Evolutionary conservation across 92 coral and sea anemone species (phyloP), one percentile per base, ranked within the genome.

Genomic region (Blastomussa wellsi): DNA sequence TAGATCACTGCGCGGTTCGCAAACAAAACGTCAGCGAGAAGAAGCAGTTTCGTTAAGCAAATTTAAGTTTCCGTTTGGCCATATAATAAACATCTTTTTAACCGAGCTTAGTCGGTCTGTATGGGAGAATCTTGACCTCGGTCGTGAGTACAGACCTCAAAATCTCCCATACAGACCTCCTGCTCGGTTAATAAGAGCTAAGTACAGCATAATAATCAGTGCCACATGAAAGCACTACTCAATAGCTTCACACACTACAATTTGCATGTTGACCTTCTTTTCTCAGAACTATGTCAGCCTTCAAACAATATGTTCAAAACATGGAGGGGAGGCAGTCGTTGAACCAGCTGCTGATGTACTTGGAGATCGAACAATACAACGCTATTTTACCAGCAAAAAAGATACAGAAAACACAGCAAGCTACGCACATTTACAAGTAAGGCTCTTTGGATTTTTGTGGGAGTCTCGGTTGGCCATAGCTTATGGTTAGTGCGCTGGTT

Each of bases 281-380:
- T 85, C 41, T n/a, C 36, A 97, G 99, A 64, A 91, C 96, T 36
- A 87, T 97, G 95, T 86, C 99, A 16, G 86, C 99, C 33, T 97
- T 97, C 67, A 97, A 97, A 52, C 99, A 93, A 66, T 97, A 92
- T 67, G 94, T 97, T 3, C 99, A 97, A 78, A 97, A 97, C 92
- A 90, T 84, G 92, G 99, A 97, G 82, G 99, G 99, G 48, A 82
- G 99, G 17, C 98, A 94, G 72, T 95, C 98, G 29, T 70, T 90
- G 92, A 97, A 97, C 79, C 98, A 88, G 64, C 91, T 97, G 5
- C 82, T 92, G 38, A 92, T 94, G 99, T 97, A 91, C 80, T 86
- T 97, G 74, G 99, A 97, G 53, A 89, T 97, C 22, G 99, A 97
- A 66, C 92, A 92, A 65, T 97, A 97, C 74, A 86, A 89, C 42